Base-by-base conservation (phyloP, 2,797 vertebrate species). In the Pangasius krempfi region DNA sequence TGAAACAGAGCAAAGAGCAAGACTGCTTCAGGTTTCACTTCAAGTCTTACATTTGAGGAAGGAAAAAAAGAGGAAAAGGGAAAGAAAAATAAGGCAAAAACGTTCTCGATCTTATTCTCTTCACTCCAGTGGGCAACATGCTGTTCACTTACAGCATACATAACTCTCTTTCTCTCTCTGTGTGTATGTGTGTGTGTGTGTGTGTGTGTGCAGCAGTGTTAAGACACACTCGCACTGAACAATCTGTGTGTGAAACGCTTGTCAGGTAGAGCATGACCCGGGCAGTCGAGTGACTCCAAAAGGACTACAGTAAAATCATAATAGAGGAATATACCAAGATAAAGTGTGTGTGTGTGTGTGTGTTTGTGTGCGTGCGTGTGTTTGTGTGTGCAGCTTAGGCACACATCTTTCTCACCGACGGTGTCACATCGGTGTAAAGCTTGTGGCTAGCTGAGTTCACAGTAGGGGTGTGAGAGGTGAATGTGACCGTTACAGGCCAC, bases 51-150 rank as follows among this genome's bases (percentile, higher is more conserved):
- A 90, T 84, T 90, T 92, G 89, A 89, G 4, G 33, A 60, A 44
- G 14, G 27, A 52, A 56, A 58, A 54, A n/a, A 40, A 70, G 30
- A n/a, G 14, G 47, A 68, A 30, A 64, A 25, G 54, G 50, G 81
- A 14, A 79, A 84, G 12, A 87, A 40, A 4, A 40, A 7, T 47
- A 30, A 58, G 73, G 18, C 18, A 73, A 68, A 93, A 92, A 93
- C 91, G 90, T 90, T 91, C 93, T 93, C 90, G 95, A 97, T 98
- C 96, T 98, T 97, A 97, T 98, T 98, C 97, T 96, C 96, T 95
- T 97, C 97, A 97, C 97, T 97, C 95, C 95, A 94, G 91, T 96
- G 95, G 96, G 95, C 96, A 95, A 96, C 96, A 97, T 96, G 96
- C 96, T 93, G 96, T 97, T 97, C 95, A 94, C 96, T 97, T 96